These are phyloP conservation scores for Galleria mellonella DNA, from an alignment of 1,140 invertebrate genomes.

Conservation along the genomic window DNA sequence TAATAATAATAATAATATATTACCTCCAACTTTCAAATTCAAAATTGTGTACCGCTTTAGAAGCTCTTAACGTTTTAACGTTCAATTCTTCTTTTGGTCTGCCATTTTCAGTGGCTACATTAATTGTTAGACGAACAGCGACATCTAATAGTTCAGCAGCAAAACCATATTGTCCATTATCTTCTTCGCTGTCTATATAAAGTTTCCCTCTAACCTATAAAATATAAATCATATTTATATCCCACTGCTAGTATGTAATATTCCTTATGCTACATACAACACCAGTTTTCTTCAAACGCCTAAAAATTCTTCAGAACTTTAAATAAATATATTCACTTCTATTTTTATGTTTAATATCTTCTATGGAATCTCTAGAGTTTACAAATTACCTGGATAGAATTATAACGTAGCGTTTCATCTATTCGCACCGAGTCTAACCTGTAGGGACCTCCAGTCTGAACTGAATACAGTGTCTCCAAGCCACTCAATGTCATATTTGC, in stretches of 20 bases:
- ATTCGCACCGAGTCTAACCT: constrained; percentile 17
- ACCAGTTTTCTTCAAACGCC: too few relatives aligned
- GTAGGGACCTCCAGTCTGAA: constrained; percentile 35
- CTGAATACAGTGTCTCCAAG: constrained; percentile 33
- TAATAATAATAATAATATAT: not conserved
- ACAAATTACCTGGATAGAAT: constrained; percentile 31
- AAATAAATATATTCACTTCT: too few relatives aligned
- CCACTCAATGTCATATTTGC: constrained; percentile 27
- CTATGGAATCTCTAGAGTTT: too few relatives aligned
- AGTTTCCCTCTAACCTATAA: too few relatives aligned
- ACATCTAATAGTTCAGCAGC: not conserved
- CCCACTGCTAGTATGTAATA: too few relatives aligned
- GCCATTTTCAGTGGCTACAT: not conserved
- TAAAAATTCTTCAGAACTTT: too few relatives aligned
- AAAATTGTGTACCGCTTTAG: not conserved
- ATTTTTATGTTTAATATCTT: too few relatives aligned
- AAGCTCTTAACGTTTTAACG: too few relatives aligned
- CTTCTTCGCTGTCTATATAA: too few relatives aligned
- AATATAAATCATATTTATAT: too few relatives aligned
- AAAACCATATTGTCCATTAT: not conserved
- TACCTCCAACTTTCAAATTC: constrained; percentile 28
- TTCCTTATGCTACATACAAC: too few relatives aligned
- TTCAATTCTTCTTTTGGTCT: not conserved
- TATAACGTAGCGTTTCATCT: constrained; percentile 33
- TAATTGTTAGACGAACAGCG: not conserved